These are phyloP conservation scores for Eupristina koningsbergeri DNA, from an alignment of 1,140 invertebrate species.

Conservation along the genomic window DNA sequence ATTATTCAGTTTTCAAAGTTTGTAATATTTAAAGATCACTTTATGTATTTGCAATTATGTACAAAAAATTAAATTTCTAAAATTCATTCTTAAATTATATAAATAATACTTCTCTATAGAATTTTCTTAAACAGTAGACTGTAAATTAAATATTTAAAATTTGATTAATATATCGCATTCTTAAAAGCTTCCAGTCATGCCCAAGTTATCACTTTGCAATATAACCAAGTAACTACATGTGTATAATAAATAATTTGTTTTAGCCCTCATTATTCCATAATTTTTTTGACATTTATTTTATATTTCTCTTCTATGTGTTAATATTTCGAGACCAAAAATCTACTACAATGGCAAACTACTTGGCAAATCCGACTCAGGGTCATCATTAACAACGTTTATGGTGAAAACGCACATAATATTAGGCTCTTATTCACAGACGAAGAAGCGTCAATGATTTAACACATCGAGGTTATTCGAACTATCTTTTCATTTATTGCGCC, in stretches of 20 bases:
- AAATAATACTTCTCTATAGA: no score
- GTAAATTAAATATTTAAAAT: no score
- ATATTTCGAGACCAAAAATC: background rate
- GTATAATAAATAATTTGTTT: background rate
- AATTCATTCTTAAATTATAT: no score
- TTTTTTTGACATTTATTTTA: constrained; percentile 23
- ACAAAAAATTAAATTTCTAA: no score
- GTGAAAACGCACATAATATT: constrained; percentile 49
- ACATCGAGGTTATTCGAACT: constrained; percentile 40
- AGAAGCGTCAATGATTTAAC: constrained; percentile 46
- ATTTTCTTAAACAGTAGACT: no score
- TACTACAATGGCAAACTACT: constrained; percentile 25
- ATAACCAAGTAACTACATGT: background rate
- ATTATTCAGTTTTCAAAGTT: no score
- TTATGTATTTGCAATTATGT: no score
- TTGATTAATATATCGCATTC: no score
- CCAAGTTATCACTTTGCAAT: no score
- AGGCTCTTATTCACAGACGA: constrained; percentile 48
- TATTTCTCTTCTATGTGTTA: background rate
- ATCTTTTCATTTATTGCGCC: constrained; percentile 64
- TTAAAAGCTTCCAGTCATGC: no score
- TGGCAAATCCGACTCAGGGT: constrained; percentile 39
- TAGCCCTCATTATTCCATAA: background rate
- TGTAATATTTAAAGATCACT: no score
- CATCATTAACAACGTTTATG: constrained; percentile 48